Evolutionary conservation across 2,113 vertebrate species (phyloP), one percentile per base, ranked within the genome.

Genomic region (Dunckerocampus dactyliophorus): DNA sequence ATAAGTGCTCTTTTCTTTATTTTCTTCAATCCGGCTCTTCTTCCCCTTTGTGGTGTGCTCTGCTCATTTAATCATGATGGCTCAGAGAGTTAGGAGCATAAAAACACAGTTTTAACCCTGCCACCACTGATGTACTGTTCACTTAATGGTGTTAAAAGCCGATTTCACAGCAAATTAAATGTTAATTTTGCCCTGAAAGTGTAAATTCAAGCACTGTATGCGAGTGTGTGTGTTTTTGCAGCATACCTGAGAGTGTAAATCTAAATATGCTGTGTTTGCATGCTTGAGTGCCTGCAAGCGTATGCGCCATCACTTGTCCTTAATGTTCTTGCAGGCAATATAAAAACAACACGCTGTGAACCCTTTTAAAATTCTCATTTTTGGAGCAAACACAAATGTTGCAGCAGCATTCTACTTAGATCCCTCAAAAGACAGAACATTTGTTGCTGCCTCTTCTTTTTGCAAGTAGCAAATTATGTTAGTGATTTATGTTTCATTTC

Each of bases 61-160:
- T 67, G 28, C 72, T 68, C 66, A 60, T 79, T 79, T 79, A 65
- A 71, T 79, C 71, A 63, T 8, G 16, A 59, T 62, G 57, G 58
- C 46, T 70, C 24, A 56, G 47, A 71, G 67, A 76, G 58, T 64
- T 62, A 64, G 49, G 22, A 74, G 61, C 65, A 78, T 76, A 76
- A 80, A 79, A 82, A 84, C 53, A 79, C 77, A 72, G 67, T 69
- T 80, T 77, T 77, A 87, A 87, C 80, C 76, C 64, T 9, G 24
- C 45, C 71, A 69, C 71, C 65, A 78, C 4, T 71, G 77, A 74
- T 64, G 61, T 71, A 68, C 66, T 57, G 65, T 65, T 79, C 69
- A 62, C 45, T 65, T 53, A 80, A 74, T 56, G 47, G 70, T 71
- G 76, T 73, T 77, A 79, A 83, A 77, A 74, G 64, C 62, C 54